These are phyloP conservation scores for Chaetodon trifasciatus DNA, from an alignment of 2,797 vertebrate genomes.

Conservation along the genomic window DNA sequence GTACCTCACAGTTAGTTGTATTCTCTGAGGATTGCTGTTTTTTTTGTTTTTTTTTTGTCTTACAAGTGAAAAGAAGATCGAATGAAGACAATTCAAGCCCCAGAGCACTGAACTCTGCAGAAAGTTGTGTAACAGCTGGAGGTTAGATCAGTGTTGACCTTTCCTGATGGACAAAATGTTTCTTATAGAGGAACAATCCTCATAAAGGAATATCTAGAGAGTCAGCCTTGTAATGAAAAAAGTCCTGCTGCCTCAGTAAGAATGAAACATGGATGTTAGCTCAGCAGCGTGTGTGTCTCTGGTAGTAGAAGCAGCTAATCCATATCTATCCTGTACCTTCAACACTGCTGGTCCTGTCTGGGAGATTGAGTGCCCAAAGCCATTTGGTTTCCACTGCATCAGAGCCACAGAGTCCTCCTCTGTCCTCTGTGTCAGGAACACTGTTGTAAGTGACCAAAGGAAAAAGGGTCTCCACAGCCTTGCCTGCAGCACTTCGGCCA, in stretches of 20 bases:
- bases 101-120: constrained; percentile 6
- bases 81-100: constrained; percentile 40
- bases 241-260: constrained; percentile 25
- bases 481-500: background rate
- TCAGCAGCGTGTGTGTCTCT: constrained; percentile 27
- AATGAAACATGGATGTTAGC: constrained; percentile 50
- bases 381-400: constrained; percentile 63
- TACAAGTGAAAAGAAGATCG: constrained; percentile 38
- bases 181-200: constrained; percentile 37
- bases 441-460: constrained; percentile 12
- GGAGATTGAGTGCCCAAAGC: constrained; percentile 55
- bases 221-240: constrained; percentile 45
- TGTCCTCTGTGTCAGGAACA: constrained; percentile 29
- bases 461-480: background rate
- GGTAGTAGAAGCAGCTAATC: constrained; percentile 61
- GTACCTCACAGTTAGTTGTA: constrained; percentile 26
- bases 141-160: constrained; percentile 46
- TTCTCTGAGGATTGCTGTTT: constrained; percentile 53
- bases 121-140: constrained; percentile 21
- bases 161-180: constrained; percentile 34
- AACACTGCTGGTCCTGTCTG: constrained; percentile 41
- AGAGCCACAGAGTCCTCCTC: constrained; percentile 22
- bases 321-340: constrained; percentile 64
- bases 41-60: background rate
- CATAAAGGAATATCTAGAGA: constrained; percentile 39